A percentile compares a stretch with the other conserved stretches of the same genome.
Evolutionary conservation across 2,113 vertebrate genomes (phyloP).

Genomic region (Dendropsophus ebraccatus): DNA sequence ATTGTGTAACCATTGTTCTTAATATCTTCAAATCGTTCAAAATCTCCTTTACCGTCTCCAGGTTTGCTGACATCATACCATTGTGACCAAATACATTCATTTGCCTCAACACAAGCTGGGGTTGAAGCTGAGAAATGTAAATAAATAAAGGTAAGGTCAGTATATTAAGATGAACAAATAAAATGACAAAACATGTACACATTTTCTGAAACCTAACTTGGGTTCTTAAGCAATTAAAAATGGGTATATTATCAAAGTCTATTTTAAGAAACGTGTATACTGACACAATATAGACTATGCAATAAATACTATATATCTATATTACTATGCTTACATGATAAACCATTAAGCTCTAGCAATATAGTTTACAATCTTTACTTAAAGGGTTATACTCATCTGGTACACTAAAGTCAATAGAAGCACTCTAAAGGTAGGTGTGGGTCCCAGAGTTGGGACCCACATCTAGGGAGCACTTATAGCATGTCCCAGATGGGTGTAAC

Average conservation of each 20-base stretch:
- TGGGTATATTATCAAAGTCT: background rate
- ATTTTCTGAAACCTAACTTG: background rate
- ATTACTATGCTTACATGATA: no score
- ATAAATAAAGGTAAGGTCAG: background rate
- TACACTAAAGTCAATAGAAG: no score
- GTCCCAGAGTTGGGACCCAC: no score
- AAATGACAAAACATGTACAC: background rate
- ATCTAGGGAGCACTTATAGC: no score
- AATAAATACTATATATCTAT: no score
- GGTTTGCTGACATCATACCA: conserved; percentile 73
- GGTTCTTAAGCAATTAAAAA: no score
- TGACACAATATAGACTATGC: no score
- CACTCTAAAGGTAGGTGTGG: no score
- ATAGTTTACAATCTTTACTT: no score
- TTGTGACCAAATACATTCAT: conserved; percentile 71
- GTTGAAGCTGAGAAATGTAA: conserved; percentile 28
- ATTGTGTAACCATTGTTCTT: conserved; percentile 68
- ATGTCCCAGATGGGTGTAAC: background rate
- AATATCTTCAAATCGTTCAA: conserved; percentile 73
- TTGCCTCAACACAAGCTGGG: conserved; percentile 63
- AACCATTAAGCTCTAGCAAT: no score
- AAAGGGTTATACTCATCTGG: no score
- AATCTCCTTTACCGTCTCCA: conserved; percentile 76
- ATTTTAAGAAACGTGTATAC: no score
- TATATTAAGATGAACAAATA: background rate